Evolutionary conservation across 2,113 vertebrate genomes (phyloP).

Genomic region (Hemiprocne comata): DNA sequence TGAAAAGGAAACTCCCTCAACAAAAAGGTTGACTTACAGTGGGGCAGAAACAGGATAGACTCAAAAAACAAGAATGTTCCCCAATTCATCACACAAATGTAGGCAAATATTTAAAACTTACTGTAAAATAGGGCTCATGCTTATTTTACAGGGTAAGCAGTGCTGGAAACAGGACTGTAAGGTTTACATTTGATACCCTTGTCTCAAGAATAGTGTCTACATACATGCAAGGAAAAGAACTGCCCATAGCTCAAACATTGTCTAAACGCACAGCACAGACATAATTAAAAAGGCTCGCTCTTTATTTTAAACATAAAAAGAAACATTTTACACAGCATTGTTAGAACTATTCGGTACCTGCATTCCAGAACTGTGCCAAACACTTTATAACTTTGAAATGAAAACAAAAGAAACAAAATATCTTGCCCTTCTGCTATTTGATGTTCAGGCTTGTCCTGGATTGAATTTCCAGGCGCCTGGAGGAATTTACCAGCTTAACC

Average conservation of each 20-base stretch:
- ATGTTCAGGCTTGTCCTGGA: conserved; percentile 47
- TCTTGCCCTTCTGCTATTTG: conserved; percentile 32
- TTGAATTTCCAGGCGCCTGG: conserved; percentile 29
- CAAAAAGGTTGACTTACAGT: background rate
- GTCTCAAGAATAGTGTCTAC: background rate
- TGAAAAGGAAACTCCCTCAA: background rate
- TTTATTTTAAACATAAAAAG: conserved; percentile 76
- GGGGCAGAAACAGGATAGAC: background rate
- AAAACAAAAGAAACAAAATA: conserved; percentile 44
- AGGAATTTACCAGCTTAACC: conserved; percentile 49
- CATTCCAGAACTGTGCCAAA: conserved; percentile 68
- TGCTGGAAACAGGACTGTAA: background rate
- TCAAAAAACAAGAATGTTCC: background rate
- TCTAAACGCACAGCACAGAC: conserved; percentile 6
- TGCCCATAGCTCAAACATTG: background rate
- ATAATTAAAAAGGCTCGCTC: conserved; percentile 68
- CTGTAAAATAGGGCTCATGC: background rate
- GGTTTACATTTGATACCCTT: background rate
- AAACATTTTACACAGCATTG: conserved; percentile 59
- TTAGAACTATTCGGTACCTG: conserved; percentile 62
- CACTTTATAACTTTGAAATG: conserved; percentile 43
- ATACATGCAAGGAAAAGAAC: background rate
- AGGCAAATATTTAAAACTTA: background rate
- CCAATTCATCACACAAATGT: background rate
- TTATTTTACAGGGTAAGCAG: background rate